A percentile compares a stretch with the other conserved stretches of the same genome.
Conservation (phyloP, 2,797 vertebrate species). For the Micromesistius poutassou region DNA sequence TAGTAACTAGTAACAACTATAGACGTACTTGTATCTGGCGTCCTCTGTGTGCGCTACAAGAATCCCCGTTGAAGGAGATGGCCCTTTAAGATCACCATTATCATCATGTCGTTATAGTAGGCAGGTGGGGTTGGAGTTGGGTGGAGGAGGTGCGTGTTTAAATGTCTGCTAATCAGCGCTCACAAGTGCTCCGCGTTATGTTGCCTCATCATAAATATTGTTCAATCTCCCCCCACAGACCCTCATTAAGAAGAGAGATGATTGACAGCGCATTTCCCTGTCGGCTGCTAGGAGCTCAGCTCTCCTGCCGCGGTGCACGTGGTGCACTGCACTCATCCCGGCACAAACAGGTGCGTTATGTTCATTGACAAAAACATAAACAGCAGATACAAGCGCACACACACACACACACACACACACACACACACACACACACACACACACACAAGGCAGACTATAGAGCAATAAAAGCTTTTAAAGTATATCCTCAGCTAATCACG, state of each 20-base stretch:
- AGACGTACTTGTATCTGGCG: no score
- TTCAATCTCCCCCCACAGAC: background rate
- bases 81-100: no score
- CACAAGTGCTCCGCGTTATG: background rate
- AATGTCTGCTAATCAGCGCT: background rate
- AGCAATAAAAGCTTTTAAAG: slow-evolving; percentile 34
- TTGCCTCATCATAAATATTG: background rate
- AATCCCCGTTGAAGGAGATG: no score
- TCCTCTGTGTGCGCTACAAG: background rate
- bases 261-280: background rate
- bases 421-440: background rate
- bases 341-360: background rate
- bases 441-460: background rate
- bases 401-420: background rate
- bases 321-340: no score
- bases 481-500: slow-evolving; percentile 22
- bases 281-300: no score
- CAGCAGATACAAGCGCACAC: background rate
- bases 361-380: slow-evolving; percentile 1
- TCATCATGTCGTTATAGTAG: no score
- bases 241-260: background rate
- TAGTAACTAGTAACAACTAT: no score
- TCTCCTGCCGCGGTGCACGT: no score
- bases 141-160: background rate
- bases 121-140: no score